Evolutionary conservation across 2,113 vertebrate species (phyloP).

Genomic region (Archilochus colubris): DNA sequence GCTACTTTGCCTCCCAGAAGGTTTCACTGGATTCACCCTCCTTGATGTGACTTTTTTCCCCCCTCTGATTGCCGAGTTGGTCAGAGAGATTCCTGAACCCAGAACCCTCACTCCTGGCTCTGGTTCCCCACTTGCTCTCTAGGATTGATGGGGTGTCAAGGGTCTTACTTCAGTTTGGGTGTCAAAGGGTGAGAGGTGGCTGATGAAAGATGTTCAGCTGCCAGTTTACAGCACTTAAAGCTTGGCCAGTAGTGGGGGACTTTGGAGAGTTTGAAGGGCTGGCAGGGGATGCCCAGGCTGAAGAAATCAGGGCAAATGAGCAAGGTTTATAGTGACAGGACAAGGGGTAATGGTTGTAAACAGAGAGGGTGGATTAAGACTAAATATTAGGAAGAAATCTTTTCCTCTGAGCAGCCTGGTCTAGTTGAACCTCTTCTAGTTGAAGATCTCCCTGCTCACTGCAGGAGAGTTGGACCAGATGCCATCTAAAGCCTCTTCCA

Average conservation of each 20-base stretch:
- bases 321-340: no score
- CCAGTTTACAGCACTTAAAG: background rate
- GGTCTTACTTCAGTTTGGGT: background rate
- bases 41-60: background rate
- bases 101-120: background rate
- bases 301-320: background rate
- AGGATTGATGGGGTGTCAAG: background rate
- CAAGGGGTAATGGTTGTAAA: no score
- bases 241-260: background rate
- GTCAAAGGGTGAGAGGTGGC: background rate
- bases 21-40: background rate
- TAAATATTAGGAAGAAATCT: no score
- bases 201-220: background rate
- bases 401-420: no score
- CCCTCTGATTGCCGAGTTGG: background rate
- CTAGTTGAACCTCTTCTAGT: no score
- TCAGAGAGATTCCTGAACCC: background rate
- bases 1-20: background rate
- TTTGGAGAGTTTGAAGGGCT: background rate
- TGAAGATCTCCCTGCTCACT: no score
- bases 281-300: background rate
- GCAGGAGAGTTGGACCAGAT: no score
- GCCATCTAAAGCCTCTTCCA: no score
- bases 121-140: accelerated
- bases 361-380: no score